phyloP scores from a whole-genome alignment of 2,797 vertebrate genomes.

The Poliocrania exsul region DNA sequence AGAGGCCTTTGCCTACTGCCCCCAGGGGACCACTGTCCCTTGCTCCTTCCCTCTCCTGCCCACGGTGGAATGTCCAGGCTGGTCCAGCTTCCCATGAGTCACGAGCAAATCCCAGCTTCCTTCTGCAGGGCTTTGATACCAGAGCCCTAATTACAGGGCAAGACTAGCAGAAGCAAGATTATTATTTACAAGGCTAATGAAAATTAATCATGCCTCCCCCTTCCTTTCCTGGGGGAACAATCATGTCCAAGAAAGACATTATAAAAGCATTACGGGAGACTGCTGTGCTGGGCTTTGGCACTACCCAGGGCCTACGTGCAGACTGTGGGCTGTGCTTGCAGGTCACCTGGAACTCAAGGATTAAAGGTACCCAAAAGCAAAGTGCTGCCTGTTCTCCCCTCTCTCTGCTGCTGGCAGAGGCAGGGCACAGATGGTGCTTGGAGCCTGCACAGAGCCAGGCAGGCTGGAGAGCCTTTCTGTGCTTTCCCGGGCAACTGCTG shows the following conservation, averaged over 20 bases:
- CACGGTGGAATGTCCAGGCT: not conserved
- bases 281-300: not conserved
- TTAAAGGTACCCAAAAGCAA: not conserved
- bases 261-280: not conserved
- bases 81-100: not conserved
- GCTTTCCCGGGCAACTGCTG: slow-evolving; percentile 26
- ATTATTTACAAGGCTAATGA: slow-evolving; percentile 56
- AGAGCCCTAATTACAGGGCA: slow-evolving; percentile 34
- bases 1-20: not conserved
- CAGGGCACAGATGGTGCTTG: slow-evolving; percentile 25
- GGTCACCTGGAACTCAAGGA: not conserved
- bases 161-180: slow-evolving; percentile 27
- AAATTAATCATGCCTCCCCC: slow-evolving; percentile 45
- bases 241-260: slow-evolving; percentile 15
- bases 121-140: slow-evolving; percentile 1
- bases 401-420: not conserved
- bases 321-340: not conserved
- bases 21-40: not conserved
- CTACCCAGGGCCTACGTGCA: not conserved
- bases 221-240: slow-evolving; percentile 26
- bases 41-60: not conserved
- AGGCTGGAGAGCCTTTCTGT: not conserved
- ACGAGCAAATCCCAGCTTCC: slow-evolving; percentile 22
- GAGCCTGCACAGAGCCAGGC: not conserved
- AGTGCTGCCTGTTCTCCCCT: not conserved